Base-by-base conservation (phyloP, 1,140 invertebrate species). In the Lordiphosa clarofinis region DNA sequence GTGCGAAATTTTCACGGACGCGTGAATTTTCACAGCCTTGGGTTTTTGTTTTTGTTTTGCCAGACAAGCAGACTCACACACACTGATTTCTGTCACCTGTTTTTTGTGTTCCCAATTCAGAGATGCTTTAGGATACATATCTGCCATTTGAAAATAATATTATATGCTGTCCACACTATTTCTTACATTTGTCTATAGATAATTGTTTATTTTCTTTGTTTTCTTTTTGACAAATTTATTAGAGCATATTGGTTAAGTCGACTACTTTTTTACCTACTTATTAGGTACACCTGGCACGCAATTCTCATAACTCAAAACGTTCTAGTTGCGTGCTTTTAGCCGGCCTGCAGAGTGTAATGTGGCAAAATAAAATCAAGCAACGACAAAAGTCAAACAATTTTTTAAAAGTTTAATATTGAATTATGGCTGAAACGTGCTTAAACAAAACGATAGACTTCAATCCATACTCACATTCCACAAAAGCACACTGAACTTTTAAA, bases 1-100 rank as follows among this genome's bases (percentile, higher is more conserved):
- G 86, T 88, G 86, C 86, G 82, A 88, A 88, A 88, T 87, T 88
- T 88, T 75, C 60, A 73, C 57, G 62, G 59, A 21, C 59, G 72
- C 64, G 73, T 78, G 64, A 78, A 78, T 70, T 84, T 84, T 84
- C 73, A 84, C 78, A 84, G 78, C 64, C 35, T 43, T 56, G 58
- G 50, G 40, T 37, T 82, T 28, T 59, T 78, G 76, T 73, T 82
- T 64, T 68, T 81, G 66, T 76, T 81, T 82, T 76, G 38, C 46
- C 75, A 62, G 65, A 59, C 70, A 53, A 11, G 13, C 11, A 39
- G 38, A 19, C 42, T 7, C 52, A n/a, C 39, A 12, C 8, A 31
- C 19, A 55, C 61, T 78, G 82, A 87, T 78, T 87, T 61, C 75
- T 87, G 84, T 87, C 84, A 87, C 73, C 76, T 87, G 63, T 61